Base-by-base conservation (phyloP, 92 coral and sea anemone species). In the Anthopleura xanthogrammica region DNA sequence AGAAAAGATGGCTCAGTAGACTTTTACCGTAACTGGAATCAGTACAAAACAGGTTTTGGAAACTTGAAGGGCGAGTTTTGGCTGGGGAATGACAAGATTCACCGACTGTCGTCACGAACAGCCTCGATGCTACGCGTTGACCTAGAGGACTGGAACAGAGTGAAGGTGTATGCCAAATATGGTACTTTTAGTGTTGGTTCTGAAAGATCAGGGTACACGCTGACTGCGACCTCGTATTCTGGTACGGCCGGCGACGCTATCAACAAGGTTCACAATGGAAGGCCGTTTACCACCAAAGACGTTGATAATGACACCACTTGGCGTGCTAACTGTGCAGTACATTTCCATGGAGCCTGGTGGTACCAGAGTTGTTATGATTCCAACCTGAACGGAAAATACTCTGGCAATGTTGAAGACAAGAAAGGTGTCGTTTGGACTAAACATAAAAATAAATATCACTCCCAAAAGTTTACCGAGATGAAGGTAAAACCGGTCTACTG, bases 101-200 rank as follows among this genome's bases (percentile, higher is more conserved):
- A 56, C 62, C 62, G 62, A 56, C 62, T 56, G 62, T 7, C 62
- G 17, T 56, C 62, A 56, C 62, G 62, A 56, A 56, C 16, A 56
- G 62, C 62, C 62, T 56, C 62, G 62, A 56, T 56, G 62, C 62
- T 56, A 56, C 62, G 62, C 62, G 62, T 56, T 56, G 62, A 56
- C 17, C 62, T 56, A 56, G 20, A 4, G 20, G 62, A 56, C 62
- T 56, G 62, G 62, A 17, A 56, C 62, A 14, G 62, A 9, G 62
- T 1, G 14, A 56, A 56, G 20, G 20, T 12, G 62, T 56, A 56
- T 56, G 62, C 62, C 62, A 56, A 56, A 56, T 56, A 56, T 56
- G 20, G 62, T 56, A 56, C 14, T 56, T 56, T 56, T 56, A 56
- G 62, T 56, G 20, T 56, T 56, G 62, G 62, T 46, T 56, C 62